Evolutionary conservation across 1,140 invertebrate species (phyloP).

Genomic region (Dreissena rostriformis): DNA sequence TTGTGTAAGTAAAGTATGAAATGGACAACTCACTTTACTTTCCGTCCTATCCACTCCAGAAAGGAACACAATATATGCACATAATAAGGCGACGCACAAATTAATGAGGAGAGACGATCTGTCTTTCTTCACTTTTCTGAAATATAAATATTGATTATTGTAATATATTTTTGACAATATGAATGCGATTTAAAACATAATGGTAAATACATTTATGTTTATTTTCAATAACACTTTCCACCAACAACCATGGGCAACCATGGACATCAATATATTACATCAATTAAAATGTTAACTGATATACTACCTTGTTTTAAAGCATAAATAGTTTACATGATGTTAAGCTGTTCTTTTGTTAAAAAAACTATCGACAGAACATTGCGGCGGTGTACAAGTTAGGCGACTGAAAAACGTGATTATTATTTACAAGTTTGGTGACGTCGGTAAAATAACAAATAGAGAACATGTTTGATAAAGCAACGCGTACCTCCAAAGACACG

Average conservation of each 20-base stretch:
- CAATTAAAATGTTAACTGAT: not conserved
- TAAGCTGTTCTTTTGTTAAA: not conserved
- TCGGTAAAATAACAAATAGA: too few species aligned
- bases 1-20: not conserved
- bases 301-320: not conserved
- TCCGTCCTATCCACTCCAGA: conserved; percentile 59
- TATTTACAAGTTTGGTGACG: too few species aligned
- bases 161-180: too few species aligned
- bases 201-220: not conserved
- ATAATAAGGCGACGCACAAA: conserved; percentile 59
- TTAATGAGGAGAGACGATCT: conserved; percentile 58
- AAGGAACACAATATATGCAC: conserved; percentile 62
- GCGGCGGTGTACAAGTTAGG: too few species aligned
- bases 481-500: conserved; percentile 58
- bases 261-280: not conserved
- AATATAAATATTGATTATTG: not conserved
- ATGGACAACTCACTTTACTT: conserved; percentile 40
- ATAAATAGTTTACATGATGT: too few species aligned
- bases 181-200: not conserved
- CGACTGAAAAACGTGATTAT: not conserved
- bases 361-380: not conserved
- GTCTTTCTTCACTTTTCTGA: conserved; percentile 53
- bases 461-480: not conserved
- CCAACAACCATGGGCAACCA: not conserved
- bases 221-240: not conserved